A percentile compares a stretch with the other conserved stretches of the same genome.
Evolutionary conservation across 2,113 vertebrate genomes (phyloP).

Genomic region (Ranitomeya variabilis): DNA sequence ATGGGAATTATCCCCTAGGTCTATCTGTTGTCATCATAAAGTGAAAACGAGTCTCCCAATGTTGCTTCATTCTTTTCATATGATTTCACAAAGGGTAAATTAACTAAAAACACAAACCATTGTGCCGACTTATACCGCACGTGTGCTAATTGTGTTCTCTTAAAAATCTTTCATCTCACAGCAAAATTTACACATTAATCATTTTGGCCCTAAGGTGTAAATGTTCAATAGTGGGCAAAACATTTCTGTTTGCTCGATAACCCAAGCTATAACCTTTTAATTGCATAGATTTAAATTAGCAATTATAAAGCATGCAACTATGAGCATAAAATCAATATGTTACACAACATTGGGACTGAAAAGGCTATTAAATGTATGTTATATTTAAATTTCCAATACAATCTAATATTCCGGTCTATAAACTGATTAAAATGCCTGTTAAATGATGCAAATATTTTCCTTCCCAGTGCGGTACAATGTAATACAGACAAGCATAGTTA

Average conservation of each 20-base stretch:
- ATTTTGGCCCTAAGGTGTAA: background rate
- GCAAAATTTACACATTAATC: constrained; percentile 19
- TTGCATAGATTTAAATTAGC: constrained; percentile 23
- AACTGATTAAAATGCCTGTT: constrained; percentile 20
- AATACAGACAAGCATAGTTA: constrained; percentile 10
- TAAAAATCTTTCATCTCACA: background rate
- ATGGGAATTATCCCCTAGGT: too few species aligned
- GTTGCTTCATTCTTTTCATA: too few species aligned
- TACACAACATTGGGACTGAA: constrained; percentile 29
- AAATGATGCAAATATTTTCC: background rate
- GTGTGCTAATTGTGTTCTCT: background rate
- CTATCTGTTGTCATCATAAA: too few species aligned
- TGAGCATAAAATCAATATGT: constrained; percentile 18
- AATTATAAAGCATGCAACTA: constrained; percentile 19
- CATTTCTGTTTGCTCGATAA: background rate
- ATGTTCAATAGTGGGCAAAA: background rate
- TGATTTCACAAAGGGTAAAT: background rate
- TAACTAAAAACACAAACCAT: background rate
- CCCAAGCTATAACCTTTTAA: constrained; percentile 3
- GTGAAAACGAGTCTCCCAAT: too few species aligned
- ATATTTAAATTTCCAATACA: constrained; percentile 9
- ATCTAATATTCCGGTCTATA: constrained; percentile 18
- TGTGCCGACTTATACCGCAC: background rate
- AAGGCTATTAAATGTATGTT: constrained; percentile 38
- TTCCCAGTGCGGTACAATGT: background rate